Evolutionary conservation across 2,888 invertebrate genomes (phyloP).

Genomic region (Drosophila mayaguana): DNA sequence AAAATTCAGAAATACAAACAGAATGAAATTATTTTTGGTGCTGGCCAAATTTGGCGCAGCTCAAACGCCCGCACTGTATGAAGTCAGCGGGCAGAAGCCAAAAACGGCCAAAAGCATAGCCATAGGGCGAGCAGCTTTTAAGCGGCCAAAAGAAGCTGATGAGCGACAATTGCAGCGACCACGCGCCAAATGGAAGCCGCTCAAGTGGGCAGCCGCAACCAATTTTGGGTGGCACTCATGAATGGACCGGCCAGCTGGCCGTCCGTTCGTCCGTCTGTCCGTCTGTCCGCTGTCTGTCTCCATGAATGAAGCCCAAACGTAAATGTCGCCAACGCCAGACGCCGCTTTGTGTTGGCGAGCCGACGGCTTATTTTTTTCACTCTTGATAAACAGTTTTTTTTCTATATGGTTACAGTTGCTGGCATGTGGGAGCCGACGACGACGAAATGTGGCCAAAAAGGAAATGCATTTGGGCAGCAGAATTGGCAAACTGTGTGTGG

Average conservation of each 20-base stretch:
- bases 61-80: constrained; percentile 64
- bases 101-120: constrained; percentile 53
- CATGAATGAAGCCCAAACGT: constrained; percentile 67
- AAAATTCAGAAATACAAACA: constrained; percentile 7
- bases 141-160: constrained; percentile 54
- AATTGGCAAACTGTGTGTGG: constrained; percentile 55
- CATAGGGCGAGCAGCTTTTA: constrained; percentile 10
- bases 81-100: constrained; percentile 55
- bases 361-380: constrained; percentile 51
- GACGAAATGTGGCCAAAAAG: constrained; percentile 73
- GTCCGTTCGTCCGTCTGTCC: constrained; percentile 2
- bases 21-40: constrained; percentile 45
- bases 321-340: constrained; percentile 74
- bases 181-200: constrained; percentile 74
- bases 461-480: constrained; percentile 79
- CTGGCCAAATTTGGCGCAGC: constrained; percentile 65
- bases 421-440: constrained; percentile 70
- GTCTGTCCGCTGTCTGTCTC: constrained; percentile 1
- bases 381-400: constrained; percentile 13
- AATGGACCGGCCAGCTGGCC: constrained; percentile 39
- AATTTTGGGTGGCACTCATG: constrained; percentile 74
- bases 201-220: constrained; percentile 69
- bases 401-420: constrained; percentile 38
- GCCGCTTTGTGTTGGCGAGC: constrained; percentile 71
- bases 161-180: constrained; percentile 81